Conservation (phyloP, 37 sponge, comb jelly and placozoan species). For the Agelas oroides region DNA sequence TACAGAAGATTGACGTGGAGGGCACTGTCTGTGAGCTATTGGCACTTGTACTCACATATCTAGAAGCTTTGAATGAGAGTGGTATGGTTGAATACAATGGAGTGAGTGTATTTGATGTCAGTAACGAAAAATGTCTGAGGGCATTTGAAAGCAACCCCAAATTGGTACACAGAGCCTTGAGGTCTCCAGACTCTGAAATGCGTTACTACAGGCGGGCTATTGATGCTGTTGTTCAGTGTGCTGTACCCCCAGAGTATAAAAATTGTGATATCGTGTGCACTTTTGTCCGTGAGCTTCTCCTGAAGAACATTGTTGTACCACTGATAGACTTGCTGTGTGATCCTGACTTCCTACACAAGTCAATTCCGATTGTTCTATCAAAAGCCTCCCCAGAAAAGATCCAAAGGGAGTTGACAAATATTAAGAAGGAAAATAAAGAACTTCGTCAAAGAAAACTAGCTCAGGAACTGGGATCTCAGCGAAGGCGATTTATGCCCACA, state of each 20-base stretch:
- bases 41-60: constrained; percentile 50
- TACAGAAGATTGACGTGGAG: constrained; percentile 49
- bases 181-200: constrained; percentile 26
- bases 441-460: not conserved
- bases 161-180: constrained; percentile 53
- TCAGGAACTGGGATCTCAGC: too few relatives aligned
- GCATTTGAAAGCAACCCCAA: constrained; percentile 51
- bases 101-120: constrained; percentile 42
- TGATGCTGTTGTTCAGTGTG: constrained; percentile 57
- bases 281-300: constrained; percentile 73
- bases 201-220: constrained; percentile 47
- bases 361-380: constrained; percentile 50
- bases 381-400: constrained; percentile 66
- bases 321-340: constrained; percentile 63
- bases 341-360: constrained; percentile 63
- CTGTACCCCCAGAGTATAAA: constrained; percentile 56
- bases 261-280: constrained; percentile 48
- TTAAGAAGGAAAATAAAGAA: constrained; percentile 61
- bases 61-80: constrained; percentile 65
- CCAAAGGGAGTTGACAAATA: constrained; percentile 19
- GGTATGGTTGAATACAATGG: constrained; percentile 36
- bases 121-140: constrained; percentile 36
- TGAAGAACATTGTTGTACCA: constrained; percentile 44
- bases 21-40: constrained; percentile 41
- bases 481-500: too few relatives aligned